A percentile compares a stretch with the other conserved stretches of the same genome.
Conservation (phyloP, 2,888 invertebrate genomes). For the Xiphydria camelus region DNA sequence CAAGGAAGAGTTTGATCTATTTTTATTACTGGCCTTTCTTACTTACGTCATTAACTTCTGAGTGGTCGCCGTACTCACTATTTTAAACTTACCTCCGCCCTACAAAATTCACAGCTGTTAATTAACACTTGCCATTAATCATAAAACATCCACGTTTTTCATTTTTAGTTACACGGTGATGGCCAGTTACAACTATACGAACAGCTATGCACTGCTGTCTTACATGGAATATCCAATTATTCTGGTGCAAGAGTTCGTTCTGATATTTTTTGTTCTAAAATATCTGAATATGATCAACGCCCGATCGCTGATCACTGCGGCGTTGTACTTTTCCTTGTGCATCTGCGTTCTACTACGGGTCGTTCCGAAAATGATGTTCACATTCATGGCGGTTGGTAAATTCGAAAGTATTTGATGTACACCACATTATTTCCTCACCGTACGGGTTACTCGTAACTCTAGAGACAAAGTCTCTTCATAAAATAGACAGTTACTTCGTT, state of each 20-base stretch:
- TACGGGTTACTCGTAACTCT: too few species aligned
- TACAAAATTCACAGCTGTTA: constrained; percentile 1
- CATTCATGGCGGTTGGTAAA: constrained; percentile 68
- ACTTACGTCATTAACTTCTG: neutral
- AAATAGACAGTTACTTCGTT: too few species aligned
- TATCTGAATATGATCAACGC: constrained; percentile 65
- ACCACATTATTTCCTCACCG: neutral
- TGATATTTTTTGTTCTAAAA: constrained; percentile 73
- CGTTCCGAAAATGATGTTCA: constrained; percentile 59
- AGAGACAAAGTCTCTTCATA: too few species aligned
- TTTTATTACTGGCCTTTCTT: too few species aligned
- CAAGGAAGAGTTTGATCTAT: too few species aligned
- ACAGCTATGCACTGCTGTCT: constrained; percentile 73
- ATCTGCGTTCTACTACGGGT: constrained; percentile 57
- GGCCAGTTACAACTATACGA: constrained; percentile 78
- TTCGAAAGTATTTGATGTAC: neutral
- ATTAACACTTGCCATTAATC: constrained; percentile 6
- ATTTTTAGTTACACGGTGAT: constrained; percentile 76
- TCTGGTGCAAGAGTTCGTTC: constrained; percentile 72
- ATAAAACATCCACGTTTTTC: constrained; percentile 9
- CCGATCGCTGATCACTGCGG: constrained; percentile 38
- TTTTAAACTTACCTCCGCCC: neutral
- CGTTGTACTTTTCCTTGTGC: constrained; percentile 53
- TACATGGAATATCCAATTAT: constrained; percentile 86
- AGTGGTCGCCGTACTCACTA: neutral